Base-by-base conservation (phyloP, 2,888 invertebrate genomes). In the Meandrusa payeni region DNA sequence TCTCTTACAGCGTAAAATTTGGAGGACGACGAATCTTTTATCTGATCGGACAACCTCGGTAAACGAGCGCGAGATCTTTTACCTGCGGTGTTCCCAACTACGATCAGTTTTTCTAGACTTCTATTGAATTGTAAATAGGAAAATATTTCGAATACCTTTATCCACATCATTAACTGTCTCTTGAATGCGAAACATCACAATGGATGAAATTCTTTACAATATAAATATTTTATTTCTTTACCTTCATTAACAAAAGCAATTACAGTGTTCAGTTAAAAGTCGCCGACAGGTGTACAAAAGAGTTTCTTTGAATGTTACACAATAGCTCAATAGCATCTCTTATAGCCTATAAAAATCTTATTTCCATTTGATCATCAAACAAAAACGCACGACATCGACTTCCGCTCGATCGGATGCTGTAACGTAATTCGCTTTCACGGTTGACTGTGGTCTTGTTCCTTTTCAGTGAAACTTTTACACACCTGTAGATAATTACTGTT, bases 221-320 rank as follows among this genome's bases (percentile, higher is more conserved):
- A n/a, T n/a, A n/a, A n/a, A n/a, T n/a, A n/a, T 15, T 40, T 17
- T 34, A 42, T 38, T 39, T 38, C 47, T 43, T 20, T 32, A 11
- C 48, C 50, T 47, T 51, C 47, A 54, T 50, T 52, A 48, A 46
- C 45, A 41, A 27, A 31, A 31, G 27, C 37, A 40, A 44, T 47
- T 26, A 34, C 15, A 28, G n/a, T 3, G 32, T n/a, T n/a, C n/a
- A n/a, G n/a, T n/a, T n/a, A n/a, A 32, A 6, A 20, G 11, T 17
- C 15, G 5, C 9, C 20, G 32, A 32, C 32, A 32, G 32, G 6
- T 32, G 10, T 32, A 32, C 20, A 20, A 20, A 19, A 5, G 7
- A 4, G 11, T 34, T 27, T 27, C 9, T 33, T 19, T 24, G 2
- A 41, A 22, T 34, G 27, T 41, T 27, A 41, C 12, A 15, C 22